Evolutionary conservation across 2,797 vertebrate genomes (phyloP), one percentile per base, ranked within the genome.

Genomic region (Tamandua tetradactyla): DNA sequence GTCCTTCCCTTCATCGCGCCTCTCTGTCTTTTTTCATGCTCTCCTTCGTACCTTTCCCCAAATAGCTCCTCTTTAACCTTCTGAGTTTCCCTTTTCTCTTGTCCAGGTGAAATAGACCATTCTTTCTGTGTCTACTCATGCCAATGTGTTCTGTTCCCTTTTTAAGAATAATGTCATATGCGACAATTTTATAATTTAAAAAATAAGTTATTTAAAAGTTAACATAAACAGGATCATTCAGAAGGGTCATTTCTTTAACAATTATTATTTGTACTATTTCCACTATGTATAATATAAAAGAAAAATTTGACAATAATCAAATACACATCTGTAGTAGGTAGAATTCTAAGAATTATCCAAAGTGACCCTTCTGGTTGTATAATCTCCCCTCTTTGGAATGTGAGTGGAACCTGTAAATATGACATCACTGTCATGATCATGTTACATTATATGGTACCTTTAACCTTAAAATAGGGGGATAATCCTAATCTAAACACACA

Each of bases 161-260:
- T 89, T 78, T 71, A 20, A 75, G n/a, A 88, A 93, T 42, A 94
- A 47, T 32, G 30, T 44, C 5, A 20, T 17, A 37, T 59, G 7
- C 64, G 74, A 11, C 47, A 61, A 74, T 52, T 87, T 86, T 87
- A 59, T 49, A 94, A 22, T 37, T 42, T 71, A 18, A 18, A 18
- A 92, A 61, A n/a, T 64, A 88, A 62, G 62, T 55, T 74, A 62
- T 55, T 87, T 87, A 40, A 62, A 61, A 92, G 47, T 62, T 80
- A 79, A n/a, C 22, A 87, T 64, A 78, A 94, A 82, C 23, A 52
- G 23, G 2, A 59, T 89, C 40, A 82, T 91, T 81, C 68, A 7
- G 62, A 79, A 75, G 20, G 18, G 0, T n/a, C 5, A 76, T 85
- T 93, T 82, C 47, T 85, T 15, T 69, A 78, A 61, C 6, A 61